Percentiles rank a stretch among this genome's conserved stretches.
phyloP scores from a whole-genome alignment of 2,797 vertebrate species.

The Mus caroli region DNA sequence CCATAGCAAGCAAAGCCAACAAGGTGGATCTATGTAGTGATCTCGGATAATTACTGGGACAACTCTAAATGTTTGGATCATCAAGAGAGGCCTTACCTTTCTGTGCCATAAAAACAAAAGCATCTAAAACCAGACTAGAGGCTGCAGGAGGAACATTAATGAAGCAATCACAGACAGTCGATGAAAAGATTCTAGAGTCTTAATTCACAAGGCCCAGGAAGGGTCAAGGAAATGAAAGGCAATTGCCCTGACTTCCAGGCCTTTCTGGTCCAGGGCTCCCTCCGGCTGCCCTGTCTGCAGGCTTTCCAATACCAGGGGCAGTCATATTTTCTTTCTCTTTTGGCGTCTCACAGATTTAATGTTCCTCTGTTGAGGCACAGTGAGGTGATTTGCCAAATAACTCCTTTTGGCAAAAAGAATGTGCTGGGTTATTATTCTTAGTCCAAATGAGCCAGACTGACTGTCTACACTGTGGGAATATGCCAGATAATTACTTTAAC shows the following conservation, averaged over 20 bases:
- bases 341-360: conserved; percentile 78
- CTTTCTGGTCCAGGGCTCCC: neutral
- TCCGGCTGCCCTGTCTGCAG: neutral
- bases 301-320: conserved; percentile 46
- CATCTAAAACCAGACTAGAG: neutral
- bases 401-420: conserved; percentile 81
- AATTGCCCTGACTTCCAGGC: neutral
- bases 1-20: neutral
- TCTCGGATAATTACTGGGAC: neutral
- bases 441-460: conserved; percentile 84
- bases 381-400: conserved; percentile 82
- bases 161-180: neutral
- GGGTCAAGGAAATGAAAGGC: conserved; percentile 30
- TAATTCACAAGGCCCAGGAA: conserved; percentile 8
- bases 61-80: neutral
- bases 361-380: conserved; percentile 75
- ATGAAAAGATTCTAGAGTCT: conserved; percentile 14
- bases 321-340: conserved; percentile 75
- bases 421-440: conserved; percentile 81
- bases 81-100: neutral
- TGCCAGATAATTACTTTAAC: conserved; percentile 84
- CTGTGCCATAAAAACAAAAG: neutral
- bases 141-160: neutral
- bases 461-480: conserved; percentile 82
- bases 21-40: neutral